Evolutionary conservation across 2,113 vertebrate genomes (phyloP).

Genomic region (Melanostigma gelatinosum): DNA sequence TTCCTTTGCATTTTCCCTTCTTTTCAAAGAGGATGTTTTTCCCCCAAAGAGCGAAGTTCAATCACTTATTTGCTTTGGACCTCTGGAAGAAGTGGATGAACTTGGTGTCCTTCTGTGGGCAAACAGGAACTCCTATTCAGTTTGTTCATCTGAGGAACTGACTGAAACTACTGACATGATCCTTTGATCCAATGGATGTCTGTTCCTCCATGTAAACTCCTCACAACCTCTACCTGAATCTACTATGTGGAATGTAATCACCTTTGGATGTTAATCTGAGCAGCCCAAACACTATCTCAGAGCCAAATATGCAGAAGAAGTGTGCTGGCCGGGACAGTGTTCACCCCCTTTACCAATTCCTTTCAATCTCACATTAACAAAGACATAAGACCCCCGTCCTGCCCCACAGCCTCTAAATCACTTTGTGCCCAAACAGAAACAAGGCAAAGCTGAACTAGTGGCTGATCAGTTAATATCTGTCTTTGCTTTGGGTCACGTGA

Average conservation of each 20-base stretch:
- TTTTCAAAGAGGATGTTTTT: constrained; percentile 23
- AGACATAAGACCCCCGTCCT: background rate
- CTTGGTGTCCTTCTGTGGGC: background rate
- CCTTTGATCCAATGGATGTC: constrained; percentile 13
- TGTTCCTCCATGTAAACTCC: constrained; percentile 24
- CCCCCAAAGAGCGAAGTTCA: constrained; percentile 63
- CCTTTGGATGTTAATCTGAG: constrained; percentile 44
- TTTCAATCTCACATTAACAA: background rate
- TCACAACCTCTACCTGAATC: constrained; percentile 55
- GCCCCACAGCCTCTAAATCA: background rate
- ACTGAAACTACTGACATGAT: constrained; percentile 14
- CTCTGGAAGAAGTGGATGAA: constrained; percentile 31
- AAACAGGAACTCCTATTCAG: constrained; percentile 4
- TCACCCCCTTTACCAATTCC: background rate
- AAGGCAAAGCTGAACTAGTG: background rate
- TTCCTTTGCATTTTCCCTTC: constrained; percentile 16
- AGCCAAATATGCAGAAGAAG: constrained; percentile 41
- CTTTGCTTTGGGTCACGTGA: constrained; percentile 22
- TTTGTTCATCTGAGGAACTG: constrained; percentile 2
- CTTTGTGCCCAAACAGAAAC: constrained; percentile 2
- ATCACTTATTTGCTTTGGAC: constrained; percentile 45
- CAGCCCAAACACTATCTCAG: background rate
- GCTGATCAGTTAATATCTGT: background rate
- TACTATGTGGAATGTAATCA: constrained; percentile 72
- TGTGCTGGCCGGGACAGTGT: constrained; percentile 3